phyloP scores from a whole-genome alignment of 2,113 vertebrate species.

The Ascaphus truei region DNA sequence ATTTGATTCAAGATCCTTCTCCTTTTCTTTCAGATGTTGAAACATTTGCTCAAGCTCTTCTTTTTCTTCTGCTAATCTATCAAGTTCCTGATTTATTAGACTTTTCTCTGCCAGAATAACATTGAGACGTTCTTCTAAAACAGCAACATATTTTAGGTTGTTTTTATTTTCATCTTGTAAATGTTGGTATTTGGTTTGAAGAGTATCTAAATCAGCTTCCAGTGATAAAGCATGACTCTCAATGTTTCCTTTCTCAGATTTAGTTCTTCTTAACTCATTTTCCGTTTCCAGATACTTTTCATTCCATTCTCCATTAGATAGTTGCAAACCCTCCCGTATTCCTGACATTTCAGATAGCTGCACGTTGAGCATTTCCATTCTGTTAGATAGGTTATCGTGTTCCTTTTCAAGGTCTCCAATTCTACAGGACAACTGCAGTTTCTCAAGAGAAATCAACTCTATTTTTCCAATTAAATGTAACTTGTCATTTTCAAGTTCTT shows the following conservation, averaged over 20 bases:
- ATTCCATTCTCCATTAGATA: constrained; percentile 54
- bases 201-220: constrained; percentile 60
- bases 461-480: constrained; percentile 46
- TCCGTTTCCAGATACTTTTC: constrained; percentile 66
- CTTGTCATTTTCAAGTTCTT: constrained; percentile 55
- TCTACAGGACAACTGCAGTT: constrained; percentile 44
- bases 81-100: constrained; percentile 62
- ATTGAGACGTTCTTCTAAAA: constrained; percentile 67
- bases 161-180: constrained; percentile 64
- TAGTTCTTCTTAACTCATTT: constrained; percentile 59
- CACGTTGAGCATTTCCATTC: constrained; percentile 51
- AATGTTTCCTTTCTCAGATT: constrained; percentile 63
- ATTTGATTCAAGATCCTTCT: constrained; percentile 58
- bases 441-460: constrained; percentile 41
- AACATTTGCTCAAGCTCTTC: constrained; percentile 58
- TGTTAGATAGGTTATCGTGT: constrained; percentile 44
- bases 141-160: constrained; percentile 51
- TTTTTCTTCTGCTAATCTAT: constrained; percentile 63
- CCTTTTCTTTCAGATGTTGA: constrained; percentile 60
- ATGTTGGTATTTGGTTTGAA: constrained; percentile 59
- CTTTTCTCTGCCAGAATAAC: constrained; percentile 56
- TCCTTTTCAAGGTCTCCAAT: constrained; percentile 52
- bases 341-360: constrained; percentile 51
- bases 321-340: constrained; percentile 52
- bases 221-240: constrained; percentile 59